Base-by-base conservation (phyloP, 2,113 vertebrate genomes). In the Numida meleagris region DNA sequence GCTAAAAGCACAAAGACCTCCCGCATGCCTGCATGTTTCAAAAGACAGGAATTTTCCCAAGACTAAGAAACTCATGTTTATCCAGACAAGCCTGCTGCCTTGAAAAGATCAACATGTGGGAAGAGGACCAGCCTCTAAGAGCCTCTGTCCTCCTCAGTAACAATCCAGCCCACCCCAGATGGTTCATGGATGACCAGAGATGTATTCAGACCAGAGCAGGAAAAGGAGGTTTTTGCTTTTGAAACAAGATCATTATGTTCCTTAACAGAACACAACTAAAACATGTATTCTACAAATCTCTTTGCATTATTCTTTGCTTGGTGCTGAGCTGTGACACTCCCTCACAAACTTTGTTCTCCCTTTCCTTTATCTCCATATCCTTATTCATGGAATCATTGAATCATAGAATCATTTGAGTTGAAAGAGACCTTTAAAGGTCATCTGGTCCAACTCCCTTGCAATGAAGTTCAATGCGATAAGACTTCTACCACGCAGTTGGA, bases 21-120 rank as follows among this genome's bases (percentile, higher is more conserved):
- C 71, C 3, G 0, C 7, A 74, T 5, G 36, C 14, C 25, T 7
- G 3, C 20, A 55, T 0, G 0, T 50, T 90, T 80, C 20, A 73
- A 62, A 82, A 84, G 36, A 5, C 1, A 74, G 34, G 14, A 86
- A 71, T 20, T 31, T 51, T 19, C 12, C 21, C 27, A 79, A 48
- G 46, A 63, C 12, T 48, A 62, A 82, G 58, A 76, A 46, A 65
- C 42, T 88, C 50, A 15, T 46, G 13, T 75, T 82, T 72, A 61
- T 57, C 14, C 57, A 78, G 33, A 46, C 12, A 71, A 63, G 3
- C 45, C n/a, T 73, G 43, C 38, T 92, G 29, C 62, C 45, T 83
- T 82, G 36, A 75, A 57, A 73, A 85, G 61, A 71, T 14, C 10
- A 73, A 62, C 16, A 53, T 25, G 24, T 33, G 48, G 31, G 62